phyloP scores from a whole-genome alignment of 2,888 invertebrate genomes.

The Hemistola chrysoprasaria region DNA sequence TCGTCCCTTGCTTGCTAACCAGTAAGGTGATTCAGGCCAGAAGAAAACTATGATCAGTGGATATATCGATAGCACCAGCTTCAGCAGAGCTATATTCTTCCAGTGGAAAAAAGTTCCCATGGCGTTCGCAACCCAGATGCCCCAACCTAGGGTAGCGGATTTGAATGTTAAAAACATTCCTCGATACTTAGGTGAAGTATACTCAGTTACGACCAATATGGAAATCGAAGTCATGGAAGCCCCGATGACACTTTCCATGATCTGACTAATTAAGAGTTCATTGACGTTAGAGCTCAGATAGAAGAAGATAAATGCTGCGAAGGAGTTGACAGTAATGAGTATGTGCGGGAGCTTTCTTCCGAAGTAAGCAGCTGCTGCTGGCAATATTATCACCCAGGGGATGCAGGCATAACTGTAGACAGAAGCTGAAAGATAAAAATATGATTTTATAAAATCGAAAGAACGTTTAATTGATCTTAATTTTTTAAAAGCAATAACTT shows the following conservation, averaged over 20 bases:
- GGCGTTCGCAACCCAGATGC: conserved; percentile 38
- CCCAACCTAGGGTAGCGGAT: conserved; percentile 37
- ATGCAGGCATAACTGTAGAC: too few relatives aligned
- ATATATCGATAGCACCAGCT: conserved; percentile 27
- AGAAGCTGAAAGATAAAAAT: too few relatives aligned
- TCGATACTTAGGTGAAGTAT: conserved; percentile 39
- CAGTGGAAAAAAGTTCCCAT: conserved; percentile 42
- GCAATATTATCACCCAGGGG: too few relatives aligned
- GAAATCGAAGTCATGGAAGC: conserved; percentile 8
- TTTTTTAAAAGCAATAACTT: too few relatives aligned
- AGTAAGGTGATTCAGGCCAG: conserved; percentile 46
- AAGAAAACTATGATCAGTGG: conserved; percentile 21
- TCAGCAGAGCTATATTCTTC: conserved; percentile 34
- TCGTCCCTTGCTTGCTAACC: conserved; percentile 45
- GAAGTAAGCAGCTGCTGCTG: too few relatives aligned
- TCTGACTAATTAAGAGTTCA: conserved; percentile 34
- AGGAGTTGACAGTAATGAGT: conserved; percentile 16
- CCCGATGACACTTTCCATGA: conserved; percentile 17
- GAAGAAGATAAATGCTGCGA: conserved; percentile 30
- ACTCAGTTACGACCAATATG: conserved; percentile 38
- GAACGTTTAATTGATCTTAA: too few relatives aligned
- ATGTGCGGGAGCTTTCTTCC: neutral
- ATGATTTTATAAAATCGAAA: too few relatives aligned
- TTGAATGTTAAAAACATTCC: conserved; percentile 41
- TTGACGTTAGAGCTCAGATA: conserved; percentile 31